Evolutionary conservation across 2,888 invertebrate genomes (phyloP).

Genomic region (Neoscelio sp.): DNA sequence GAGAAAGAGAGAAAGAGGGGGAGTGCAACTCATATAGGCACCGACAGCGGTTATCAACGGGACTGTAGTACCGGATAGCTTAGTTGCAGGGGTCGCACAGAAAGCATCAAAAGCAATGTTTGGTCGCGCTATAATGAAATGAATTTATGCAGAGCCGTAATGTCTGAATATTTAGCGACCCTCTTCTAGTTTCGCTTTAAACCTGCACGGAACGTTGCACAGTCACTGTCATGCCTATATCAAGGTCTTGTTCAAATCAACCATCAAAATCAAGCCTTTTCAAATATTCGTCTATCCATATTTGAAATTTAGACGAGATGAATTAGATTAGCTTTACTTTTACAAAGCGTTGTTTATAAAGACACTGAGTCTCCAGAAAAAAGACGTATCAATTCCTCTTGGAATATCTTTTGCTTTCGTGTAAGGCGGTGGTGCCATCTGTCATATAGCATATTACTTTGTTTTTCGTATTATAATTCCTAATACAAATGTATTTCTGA

Average conservation of each 20-base stretch:
- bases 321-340: slow-evolving; percentile 34
- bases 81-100: slow-evolving; percentile 74
- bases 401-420: background rate
- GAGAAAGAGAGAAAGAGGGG: slow-evolving; percentile 23
- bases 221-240: slow-evolving; percentile 55
- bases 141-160: slow-evolving; percentile 88
- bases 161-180: slow-evolving; percentile 84
- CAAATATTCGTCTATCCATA: slow-evolving; percentile 44
- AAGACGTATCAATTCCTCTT: background rate
- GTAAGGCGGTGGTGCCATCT: no score
- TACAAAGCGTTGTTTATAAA: slow-evolving; percentile 9
- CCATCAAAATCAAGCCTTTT: slow-evolving; percentile 63
- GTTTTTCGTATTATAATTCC: no score
- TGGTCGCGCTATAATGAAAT: slow-evolving; percentile 87
- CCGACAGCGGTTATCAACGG: slow-evolving; percentile 68
- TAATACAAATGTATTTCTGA: no score
- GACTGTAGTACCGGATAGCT: slow-evolving; percentile 69
- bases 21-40: slow-evolving; percentile 68
- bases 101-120: slow-evolving; percentile 85
- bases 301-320: slow-evolving; percentile 60
- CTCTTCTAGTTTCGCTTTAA: slow-evolving; percentile 81
- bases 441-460: no score
- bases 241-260: slow-evolving; percentile 63
- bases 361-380: background rate
- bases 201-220: slow-evolving; percentile 76